Evolutionary conservation across 2,113 vertebrate species (phyloP).

Genomic region (Passer montanus): DNA sequence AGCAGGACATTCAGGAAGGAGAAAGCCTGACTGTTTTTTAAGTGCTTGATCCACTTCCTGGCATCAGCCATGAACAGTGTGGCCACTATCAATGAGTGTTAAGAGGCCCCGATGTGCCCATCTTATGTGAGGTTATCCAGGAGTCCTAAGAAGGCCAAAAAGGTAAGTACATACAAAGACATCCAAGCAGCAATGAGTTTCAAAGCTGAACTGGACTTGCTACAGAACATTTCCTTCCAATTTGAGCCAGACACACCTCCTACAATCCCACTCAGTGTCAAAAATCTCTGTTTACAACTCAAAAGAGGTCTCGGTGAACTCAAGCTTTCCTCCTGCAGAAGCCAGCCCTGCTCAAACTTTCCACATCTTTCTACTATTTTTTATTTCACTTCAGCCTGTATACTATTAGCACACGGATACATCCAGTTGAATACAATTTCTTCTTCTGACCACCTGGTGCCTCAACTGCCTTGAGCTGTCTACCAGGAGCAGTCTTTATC

Average conservation of each 20-base stretch:
- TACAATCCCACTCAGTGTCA: background rate
- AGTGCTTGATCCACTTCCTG: background rate
- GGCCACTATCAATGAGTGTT: background rate
- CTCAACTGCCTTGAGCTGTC: background rate
- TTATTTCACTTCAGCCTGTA: background rate
- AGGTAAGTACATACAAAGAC: background rate
- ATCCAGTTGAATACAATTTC: background rate
- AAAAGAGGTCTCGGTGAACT: background rate
- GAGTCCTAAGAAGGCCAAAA: background rate
- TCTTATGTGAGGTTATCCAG: background rate
- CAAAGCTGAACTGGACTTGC: background rate
- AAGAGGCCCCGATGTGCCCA: fast-evolving
- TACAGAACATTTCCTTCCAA: background rate
- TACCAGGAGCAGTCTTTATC: background rate
- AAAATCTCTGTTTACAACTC: background rate
- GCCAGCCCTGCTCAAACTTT: background rate
- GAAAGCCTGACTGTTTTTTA: background rate
- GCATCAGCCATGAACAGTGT: background rate
- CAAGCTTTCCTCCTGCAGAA: background rate
- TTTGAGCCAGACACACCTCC: constrained; percentile 7
- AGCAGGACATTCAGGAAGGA: background rate
- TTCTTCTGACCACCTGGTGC: constrained; percentile 11
- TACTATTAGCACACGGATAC: background rate
- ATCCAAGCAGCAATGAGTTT: background rate
- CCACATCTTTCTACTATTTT: background rate